Evolutionary conservation across 2,797 vertebrate genomes (phyloP).

Genomic region (Champsocephalus gunnari): DNA sequence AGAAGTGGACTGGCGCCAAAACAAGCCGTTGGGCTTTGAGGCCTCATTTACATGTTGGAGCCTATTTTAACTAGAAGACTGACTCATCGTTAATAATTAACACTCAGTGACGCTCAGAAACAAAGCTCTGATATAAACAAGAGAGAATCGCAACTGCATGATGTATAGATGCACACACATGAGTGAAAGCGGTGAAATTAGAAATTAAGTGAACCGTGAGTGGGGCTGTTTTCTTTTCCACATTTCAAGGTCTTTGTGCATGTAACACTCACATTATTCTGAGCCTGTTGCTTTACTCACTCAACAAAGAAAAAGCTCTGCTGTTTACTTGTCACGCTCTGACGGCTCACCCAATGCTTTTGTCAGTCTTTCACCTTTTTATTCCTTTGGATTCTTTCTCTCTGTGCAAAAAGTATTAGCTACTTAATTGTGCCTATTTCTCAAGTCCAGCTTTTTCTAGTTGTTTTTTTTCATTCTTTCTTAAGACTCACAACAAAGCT

Average conservation of each 20-base stretch:
- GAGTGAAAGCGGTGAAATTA: constrained; percentile 5
- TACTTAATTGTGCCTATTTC: constrained; percentile 38
- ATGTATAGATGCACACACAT: constrained; percentile 24
- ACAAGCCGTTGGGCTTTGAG: constrained; percentile 75
- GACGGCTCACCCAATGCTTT: constrained; percentile 43
- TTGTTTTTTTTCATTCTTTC: constrained; percentile 29
- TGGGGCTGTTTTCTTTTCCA: constrained; percentile 15
- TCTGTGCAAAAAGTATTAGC: constrained; percentile 24
- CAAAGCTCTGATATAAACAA: constrained; percentile 62
- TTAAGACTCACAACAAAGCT: constrained; percentile 31
- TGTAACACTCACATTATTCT: constrained; percentile 62
- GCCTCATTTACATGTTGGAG: constrained; percentile 78
- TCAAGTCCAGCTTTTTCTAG: constrained; percentile 17
- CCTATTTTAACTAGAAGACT: constrained; percentile 74
- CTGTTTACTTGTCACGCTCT: constrained; percentile 66
- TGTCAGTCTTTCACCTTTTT: constrained; percentile 37
- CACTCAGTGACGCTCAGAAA: constrained; percentile 64
- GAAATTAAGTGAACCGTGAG: constrained; percentile 30
- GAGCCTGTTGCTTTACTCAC: constrained; percentile 49
- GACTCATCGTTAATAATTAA: constrained; percentile 80
- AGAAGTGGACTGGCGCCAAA: constrained; percentile 72
- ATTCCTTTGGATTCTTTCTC: constrained; percentile 34
- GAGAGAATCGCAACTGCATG: constrained; percentile 30
- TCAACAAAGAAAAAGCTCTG: constrained; percentile 55
- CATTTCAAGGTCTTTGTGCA: constrained; percentile 60